These are phyloP conservation scores for Listrodromus nycthemerus DNA, from an alignment of 2,888 invertebrate species.

Conservation along the genomic window DNA sequence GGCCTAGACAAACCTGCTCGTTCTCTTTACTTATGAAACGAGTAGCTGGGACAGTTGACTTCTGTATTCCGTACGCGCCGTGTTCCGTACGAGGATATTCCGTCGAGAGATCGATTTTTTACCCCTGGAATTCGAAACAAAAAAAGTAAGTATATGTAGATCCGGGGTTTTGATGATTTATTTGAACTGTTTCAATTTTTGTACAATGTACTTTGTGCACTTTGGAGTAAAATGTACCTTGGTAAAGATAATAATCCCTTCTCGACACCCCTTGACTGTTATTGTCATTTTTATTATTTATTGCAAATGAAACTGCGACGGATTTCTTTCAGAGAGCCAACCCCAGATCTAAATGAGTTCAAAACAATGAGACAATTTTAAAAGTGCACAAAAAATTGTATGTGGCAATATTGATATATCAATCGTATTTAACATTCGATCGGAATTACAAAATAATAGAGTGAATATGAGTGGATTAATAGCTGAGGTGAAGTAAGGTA, in stretches of 20 bases:
- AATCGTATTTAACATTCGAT: too few relatives aligned
- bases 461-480: too few relatives aligned
- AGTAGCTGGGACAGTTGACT: constrained; percentile 33
- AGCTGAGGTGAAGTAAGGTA: too few relatives aligned
- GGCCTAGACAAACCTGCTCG: constrained; percentile 2
- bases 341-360: too few relatives aligned
- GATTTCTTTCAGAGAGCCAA: too few relatives aligned
- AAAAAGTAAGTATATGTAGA: too few relatives aligned
- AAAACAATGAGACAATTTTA: too few relatives aligned
- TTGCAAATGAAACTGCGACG: too few relatives aligned
- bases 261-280: constrained; percentile 16
- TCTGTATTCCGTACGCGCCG: constrained; percentile 38
- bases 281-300: too few relatives aligned
- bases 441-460: too few relatives aligned
- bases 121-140: neutral
- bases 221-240: neutral
- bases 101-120: constrained; percentile 26
- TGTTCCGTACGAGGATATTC: constrained; percentile 50
- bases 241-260: constrained; percentile 14
- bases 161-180: neutral
- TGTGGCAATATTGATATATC: too few relatives aligned
- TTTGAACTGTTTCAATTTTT: neutral
- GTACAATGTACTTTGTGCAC: neutral
- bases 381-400: too few relatives aligned
- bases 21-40: constrained; percentile 41